Evolutionary conservation across 1,140 invertebrate genomes (phyloP).

Genomic region (Drosophila teissieri): DNA sequence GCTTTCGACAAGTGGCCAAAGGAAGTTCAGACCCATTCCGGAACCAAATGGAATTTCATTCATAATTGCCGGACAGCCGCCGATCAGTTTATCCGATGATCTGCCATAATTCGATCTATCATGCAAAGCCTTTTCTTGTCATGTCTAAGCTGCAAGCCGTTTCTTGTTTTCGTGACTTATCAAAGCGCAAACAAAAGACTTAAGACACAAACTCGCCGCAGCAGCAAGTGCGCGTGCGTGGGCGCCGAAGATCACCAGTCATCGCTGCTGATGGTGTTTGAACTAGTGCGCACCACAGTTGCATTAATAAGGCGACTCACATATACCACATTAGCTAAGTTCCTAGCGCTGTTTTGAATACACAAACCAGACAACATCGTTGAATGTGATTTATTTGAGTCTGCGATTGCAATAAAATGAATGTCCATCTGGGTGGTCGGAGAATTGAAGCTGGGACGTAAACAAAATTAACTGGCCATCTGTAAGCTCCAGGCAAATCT

Average conservation of each 20-base stretch:
- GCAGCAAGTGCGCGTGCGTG: constrained; percentile 23
- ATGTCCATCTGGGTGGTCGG: constrained; percentile 48
- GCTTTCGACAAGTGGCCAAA: background rate
- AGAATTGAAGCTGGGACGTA: constrained; percentile 20
- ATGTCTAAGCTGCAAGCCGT: constrained; percentile 22
- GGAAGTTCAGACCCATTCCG: constrained; percentile 38
- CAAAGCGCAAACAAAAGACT: constrained; percentile 64
- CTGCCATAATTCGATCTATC: constrained; percentile 41
- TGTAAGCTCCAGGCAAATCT: constrained; percentile 41
- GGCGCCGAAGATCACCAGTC: constrained; percentile 13
- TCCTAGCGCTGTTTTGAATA: constrained; percentile 39
- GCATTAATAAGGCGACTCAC: constrained; percentile 35
- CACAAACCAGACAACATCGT: constrained; percentile 3
- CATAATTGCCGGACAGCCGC: constrained; percentile 12
- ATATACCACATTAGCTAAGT: constrained; percentile 42
- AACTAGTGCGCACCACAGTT: constrained; percentile 25
- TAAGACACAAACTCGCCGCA: constrained; percentile 57
- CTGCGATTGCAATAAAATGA: constrained; percentile 21
- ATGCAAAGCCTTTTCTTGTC: constrained; percentile 24
- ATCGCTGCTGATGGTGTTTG: constrained; percentile 25
- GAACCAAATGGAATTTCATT: constrained; percentile 35
- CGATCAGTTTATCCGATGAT: constrained; percentile 43
- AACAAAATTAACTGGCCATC: constrained; percentile 47
- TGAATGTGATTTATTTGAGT: constrained; percentile 10
- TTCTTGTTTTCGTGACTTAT: constrained; percentile 34